Percentiles rank a stretch among this genome's conserved stretches.
phyloP scores from a whole-genome alignment of 2,888 invertebrate species.

The Rosalia funebris region DNA sequence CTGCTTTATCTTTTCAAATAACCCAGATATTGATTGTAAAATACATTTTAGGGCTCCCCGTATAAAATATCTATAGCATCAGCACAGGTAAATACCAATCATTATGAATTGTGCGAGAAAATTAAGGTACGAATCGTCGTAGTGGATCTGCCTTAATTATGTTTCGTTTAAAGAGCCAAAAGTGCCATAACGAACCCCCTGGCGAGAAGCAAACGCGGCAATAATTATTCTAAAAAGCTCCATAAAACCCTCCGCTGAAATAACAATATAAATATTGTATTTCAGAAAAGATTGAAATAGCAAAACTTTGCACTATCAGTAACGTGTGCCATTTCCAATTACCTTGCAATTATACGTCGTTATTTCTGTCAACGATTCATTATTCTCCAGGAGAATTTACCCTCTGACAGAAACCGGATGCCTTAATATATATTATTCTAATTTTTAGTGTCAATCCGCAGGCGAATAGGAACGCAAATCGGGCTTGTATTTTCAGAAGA shows the following conservation, averaged over 20 bases:
- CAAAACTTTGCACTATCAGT: background rate
- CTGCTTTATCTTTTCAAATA: too few species aligned
- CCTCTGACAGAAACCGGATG: background rate
- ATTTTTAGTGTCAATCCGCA: conserved; percentile 1
- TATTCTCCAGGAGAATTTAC: background rate
- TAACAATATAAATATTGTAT: background rate
- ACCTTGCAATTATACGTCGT: background rate
- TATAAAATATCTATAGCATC: too few species aligned
- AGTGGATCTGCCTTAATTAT: too few species aligned
- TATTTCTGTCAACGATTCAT: background rate
- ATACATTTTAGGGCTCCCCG: too few species aligned
- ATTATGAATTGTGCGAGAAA: too few species aligned
- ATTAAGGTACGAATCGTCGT: too few species aligned
- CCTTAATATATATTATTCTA: background rate
- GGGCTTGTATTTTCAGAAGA: too few species aligned
- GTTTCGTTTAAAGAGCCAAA: too few species aligned
- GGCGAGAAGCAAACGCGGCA: background rate
- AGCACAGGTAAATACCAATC: too few species aligned
- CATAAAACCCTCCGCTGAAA: background rate
- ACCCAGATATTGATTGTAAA: too few species aligned
- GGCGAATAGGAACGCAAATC: background rate
- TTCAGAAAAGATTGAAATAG: background rate
- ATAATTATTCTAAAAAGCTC: background rate
- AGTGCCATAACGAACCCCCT: too few species aligned
- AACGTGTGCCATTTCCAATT: background rate